Conservation (phyloP, 2,888 invertebrate genomes). For the Nemotelus nigrinus region DNA sequence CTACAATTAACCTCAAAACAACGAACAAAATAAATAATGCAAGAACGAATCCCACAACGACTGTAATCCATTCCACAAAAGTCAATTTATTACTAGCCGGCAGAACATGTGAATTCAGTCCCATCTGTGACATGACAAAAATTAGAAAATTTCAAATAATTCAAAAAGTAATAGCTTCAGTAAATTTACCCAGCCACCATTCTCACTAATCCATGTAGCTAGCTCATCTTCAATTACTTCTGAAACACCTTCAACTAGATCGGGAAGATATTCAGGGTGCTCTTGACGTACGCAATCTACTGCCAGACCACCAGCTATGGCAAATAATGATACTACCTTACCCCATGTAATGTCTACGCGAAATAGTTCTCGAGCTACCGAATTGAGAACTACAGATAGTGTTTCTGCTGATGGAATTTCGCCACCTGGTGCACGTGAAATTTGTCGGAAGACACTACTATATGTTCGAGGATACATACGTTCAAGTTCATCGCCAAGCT, state of each 20-base stretch:
- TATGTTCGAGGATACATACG: conserved; percentile 80
- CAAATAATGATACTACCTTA: conserved; percentile 81
- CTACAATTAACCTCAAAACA: conserved; percentile 58
- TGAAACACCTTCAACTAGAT: conserved; percentile 79
- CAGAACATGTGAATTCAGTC: conserved; percentile 62
- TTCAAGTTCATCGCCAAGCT: conserved; percentile 77
- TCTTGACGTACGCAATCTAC: conserved; percentile 81
- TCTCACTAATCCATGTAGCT: conserved; percentile 81
- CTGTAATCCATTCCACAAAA: conserved; percentile 62
- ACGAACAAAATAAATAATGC: conserved; percentile 60
- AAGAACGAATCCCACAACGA: conserved; percentile 60
- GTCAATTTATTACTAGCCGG: conserved; percentile 60
- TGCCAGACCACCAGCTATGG: conserved; percentile 84
- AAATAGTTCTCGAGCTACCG: conserved; percentile 77
- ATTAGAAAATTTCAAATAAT: conserved; percentile 19
- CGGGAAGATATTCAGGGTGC: conserved; percentile 79
- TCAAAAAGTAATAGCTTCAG: conserved; percentile 2
- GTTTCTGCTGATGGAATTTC: conserved; percentile 67
- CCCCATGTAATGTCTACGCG: conserved; percentile 82
- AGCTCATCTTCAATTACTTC: conserved; percentile 77
- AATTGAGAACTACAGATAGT: conserved; percentile 68
- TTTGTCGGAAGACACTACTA: conserved; percentile 77
- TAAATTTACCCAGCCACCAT: conserved; percentile 84
- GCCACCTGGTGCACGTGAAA: conserved; percentile 70
- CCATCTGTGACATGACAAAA: conserved; percentile 54